phyloP scores from a whole-genome alignment of 2,113 vertebrate genomes.

The Sula dactylatra region DNA sequence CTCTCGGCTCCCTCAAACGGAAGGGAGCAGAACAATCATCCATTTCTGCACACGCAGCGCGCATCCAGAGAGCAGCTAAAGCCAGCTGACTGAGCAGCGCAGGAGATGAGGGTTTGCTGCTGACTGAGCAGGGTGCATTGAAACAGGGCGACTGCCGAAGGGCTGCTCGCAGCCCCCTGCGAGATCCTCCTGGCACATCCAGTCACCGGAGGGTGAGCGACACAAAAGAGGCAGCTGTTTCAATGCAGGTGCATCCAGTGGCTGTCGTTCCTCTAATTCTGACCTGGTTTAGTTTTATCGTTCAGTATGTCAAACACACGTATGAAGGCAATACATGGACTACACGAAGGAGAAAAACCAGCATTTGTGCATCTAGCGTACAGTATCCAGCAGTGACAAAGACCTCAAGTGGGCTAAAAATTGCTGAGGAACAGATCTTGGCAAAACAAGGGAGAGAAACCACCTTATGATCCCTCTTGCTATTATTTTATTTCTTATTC shows the following conservation, averaged over 20 bases:
- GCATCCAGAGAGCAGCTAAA: background rate
- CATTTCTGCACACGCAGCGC: constrained; percentile 62
- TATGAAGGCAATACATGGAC: background rate
- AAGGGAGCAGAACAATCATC: constrained; percentile 11
- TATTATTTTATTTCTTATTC: background rate
- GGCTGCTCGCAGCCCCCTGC: background rate
- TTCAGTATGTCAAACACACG: background rate
- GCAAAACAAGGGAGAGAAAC: background rate
- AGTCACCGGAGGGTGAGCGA: background rate
- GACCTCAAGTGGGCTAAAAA: background rate
- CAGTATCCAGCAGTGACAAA: background rate
- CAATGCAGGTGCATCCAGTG: background rate
- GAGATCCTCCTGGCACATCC: background rate
- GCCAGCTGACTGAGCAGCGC: constrained; percentile 34
- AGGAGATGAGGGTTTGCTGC: background rate
- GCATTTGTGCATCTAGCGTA: background rate
- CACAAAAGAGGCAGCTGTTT: background rate
- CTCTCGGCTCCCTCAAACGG: background rate
- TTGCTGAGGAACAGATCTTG: background rate
- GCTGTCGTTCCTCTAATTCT: background rate
- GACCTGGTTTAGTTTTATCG: background rate
- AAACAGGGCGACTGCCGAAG: background rate
- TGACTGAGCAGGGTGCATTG: constrained; percentile 39
- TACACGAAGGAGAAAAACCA: background rate
- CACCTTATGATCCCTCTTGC: background rate